A percentile compares a stretch with the other conserved stretches of the same genome.
These are phyloP conservation scores for Pseudochromis fuscus DNA, from an alignment of 2,797 vertebrate species.

Conservation along the genomic window DNA sequence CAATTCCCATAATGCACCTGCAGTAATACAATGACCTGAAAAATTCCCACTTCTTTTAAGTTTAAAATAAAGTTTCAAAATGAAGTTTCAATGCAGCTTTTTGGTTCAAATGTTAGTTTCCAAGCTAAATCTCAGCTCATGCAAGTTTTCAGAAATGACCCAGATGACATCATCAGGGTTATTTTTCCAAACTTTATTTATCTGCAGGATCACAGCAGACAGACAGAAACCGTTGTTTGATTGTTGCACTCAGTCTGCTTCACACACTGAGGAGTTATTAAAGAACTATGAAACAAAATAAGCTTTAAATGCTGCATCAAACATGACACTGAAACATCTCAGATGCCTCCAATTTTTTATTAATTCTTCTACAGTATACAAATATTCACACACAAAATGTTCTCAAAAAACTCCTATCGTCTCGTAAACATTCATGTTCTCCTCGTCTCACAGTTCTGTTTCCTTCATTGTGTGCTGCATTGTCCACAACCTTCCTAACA, in stretches of 20 bases:
- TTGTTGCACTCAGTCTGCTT: no score
- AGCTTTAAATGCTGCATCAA: slow-evolving; percentile 13
- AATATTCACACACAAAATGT: slow-evolving; percentile 91
- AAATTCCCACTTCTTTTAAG: no score
- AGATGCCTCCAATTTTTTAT: slow-evolving; percentile 88
- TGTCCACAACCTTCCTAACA: slow-evolving; percentile 44
- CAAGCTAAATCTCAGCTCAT: no score
- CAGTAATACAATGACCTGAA: background rate
- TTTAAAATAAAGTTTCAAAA: no score
- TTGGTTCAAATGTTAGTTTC: background rate
- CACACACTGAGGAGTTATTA: no score
- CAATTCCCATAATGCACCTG: no score
- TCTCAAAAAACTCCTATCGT: slow-evolving; percentile 82
- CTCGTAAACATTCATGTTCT: slow-evolving; percentile 90
- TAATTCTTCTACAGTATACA: slow-evolving; percentile 93
- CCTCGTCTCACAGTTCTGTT: slow-evolving; percentile 51
- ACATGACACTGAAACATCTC: slow-evolving; percentile 51
- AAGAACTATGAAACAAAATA: background rate
- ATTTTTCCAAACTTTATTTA: no score
- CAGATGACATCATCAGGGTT: no score
- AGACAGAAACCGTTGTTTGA: no score
- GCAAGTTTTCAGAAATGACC: no score
- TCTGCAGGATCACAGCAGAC: no score
- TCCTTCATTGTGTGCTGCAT: slow-evolving; percentile 70
- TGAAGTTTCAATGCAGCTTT: no score